Base-by-base conservation (phyloP, 2,797 vertebrate genomes). In the Cottoperca gobio region DNA sequence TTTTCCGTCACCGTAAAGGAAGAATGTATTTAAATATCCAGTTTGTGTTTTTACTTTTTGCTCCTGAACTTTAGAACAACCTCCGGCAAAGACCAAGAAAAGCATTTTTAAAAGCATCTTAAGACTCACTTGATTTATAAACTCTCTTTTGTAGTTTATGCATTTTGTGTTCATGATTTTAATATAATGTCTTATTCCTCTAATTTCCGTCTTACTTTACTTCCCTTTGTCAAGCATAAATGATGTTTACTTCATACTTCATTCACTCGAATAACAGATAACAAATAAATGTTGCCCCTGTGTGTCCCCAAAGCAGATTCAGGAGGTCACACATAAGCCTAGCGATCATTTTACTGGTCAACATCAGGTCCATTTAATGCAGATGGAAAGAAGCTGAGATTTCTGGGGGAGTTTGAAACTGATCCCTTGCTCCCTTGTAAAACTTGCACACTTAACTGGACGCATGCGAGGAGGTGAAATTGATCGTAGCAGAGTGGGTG, bases 381-480 rank as follows among this genome's bases (percentile, higher is more conserved):
- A 71, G 73, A 83, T 52, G 84, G 87, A 85, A 75, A 86, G 83
- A 84, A 65, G 84, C 78, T 90, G 84, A 78, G 79, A 74, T 85
- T 82, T 88, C 71, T 73, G 83, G 64, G 81, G 74, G 85, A 81
- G 87, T 80, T 68, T 87, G 89, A 91, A 92, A 90, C 70, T 4
- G 85, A 93, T 89, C 90, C 83, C 1, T 58, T 43, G 62, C 78
- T 70, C 49, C 52, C 92, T 90, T 88, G 86, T 93, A 88, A 93
- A 93, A 89, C 89, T 86, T 90, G 73, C 85, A 86, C 88, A 85
- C 83, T 89, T 79, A 76, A 88, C 87, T 82, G 85, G 83, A 87
- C 78, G 72, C 87, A 90, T 89, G 86, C 83, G 9, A 84, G 76
- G 82, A 82, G 84, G 79, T 86, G 89, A 90, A 93, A 92, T 62